Conservation (phyloP, 2,113 vertebrate species). For the Scytalopus superciliaris region DNA sequence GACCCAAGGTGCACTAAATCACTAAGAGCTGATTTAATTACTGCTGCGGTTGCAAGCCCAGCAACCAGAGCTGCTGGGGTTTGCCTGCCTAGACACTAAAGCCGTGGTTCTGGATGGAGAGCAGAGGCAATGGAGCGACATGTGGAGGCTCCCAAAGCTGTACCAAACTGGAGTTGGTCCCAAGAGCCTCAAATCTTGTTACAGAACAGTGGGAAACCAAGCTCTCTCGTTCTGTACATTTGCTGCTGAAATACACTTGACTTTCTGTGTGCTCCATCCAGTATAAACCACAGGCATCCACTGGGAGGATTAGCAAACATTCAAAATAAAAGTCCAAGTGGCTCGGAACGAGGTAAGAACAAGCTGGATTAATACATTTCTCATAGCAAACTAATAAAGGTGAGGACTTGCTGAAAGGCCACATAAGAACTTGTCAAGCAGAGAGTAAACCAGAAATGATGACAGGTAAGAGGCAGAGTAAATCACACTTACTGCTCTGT, state of each 20-base stretch:
- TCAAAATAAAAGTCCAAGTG: neutral
- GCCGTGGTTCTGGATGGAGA: neutral
- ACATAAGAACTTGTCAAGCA: neutral
- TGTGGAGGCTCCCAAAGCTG: neutral
- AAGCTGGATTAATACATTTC: neutral
- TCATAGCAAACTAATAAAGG: neutral
- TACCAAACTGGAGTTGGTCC: neutral
- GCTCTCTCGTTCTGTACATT: neutral
- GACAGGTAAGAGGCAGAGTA: neutral
- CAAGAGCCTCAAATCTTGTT: neutral
- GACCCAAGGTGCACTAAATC: neutral
- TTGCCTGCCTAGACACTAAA: neutral
- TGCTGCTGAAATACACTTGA: constrained; percentile 8
- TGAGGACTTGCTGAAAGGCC: constrained; percentile 43
- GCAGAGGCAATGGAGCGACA: neutral
- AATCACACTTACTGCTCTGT: neutral
- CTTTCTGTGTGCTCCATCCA: constrained; percentile 1
- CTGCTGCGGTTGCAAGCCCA: neutral
- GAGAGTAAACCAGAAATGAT: neutral
- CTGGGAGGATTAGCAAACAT: constrained; percentile 38
- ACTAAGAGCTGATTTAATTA: neutral
- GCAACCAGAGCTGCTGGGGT: neutral
- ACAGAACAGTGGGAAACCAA: neutral
- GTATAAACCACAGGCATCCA: constrained; percentile 38
- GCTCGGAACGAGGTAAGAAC: neutral